Evolutionary conservation across 2,888 invertebrate species (phyloP).

Genomic region (Loripinus fragilis): DNA sequence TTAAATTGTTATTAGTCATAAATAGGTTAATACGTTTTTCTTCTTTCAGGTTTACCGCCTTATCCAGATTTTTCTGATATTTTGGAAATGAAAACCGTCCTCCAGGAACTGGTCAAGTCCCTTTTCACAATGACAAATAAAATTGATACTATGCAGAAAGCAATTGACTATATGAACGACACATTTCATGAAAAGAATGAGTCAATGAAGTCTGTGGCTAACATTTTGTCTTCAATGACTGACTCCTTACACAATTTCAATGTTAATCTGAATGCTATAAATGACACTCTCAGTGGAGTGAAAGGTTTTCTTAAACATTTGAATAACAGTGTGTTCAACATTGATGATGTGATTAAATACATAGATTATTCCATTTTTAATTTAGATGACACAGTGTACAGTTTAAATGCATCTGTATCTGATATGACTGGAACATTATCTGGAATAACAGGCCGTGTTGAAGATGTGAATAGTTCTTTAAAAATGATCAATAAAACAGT

Average conservation of each 20-base stretch:
- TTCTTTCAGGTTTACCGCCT: constrained; percentile 47
- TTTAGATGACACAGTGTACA: constrained; percentile 36
- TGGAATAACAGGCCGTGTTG: constrained; percentile 25
- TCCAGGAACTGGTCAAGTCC: constrained; percentile 39
- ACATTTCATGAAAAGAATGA: constrained; percentile 49
- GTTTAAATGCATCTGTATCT: constrained; percentile 40
- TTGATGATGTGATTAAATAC: constrained; percentile 48
- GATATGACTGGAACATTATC: constrained; percentile 45
- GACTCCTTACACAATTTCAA: constrained; percentile 52
- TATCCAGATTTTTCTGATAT: constrained; percentile 48
- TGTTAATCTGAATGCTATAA: constrained; percentile 47
- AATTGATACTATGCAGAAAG: constrained; percentile 48
- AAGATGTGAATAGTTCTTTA: constrained; percentile 36
- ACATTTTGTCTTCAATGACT: constrained; percentile 50
- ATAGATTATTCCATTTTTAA: constrained; percentile 48
- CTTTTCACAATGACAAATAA: constrained; percentile 50
- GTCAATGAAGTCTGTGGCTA: constrained; percentile 41
- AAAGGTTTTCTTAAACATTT: constrained; percentile 46
- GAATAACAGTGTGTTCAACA: constrained; percentile 47
- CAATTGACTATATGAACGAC: constrained; percentile 55
- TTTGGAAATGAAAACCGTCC: constrained; percentile 45
- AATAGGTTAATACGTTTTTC: too few species aligned
- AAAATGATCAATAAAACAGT: constrained; percentile 43
- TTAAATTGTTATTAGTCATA: too few species aligned
- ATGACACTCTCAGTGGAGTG: constrained; percentile 43